phyloP scores from a whole-genome alignment of 2,888 invertebrate genomes.

The Encarsia formosa region DNA sequence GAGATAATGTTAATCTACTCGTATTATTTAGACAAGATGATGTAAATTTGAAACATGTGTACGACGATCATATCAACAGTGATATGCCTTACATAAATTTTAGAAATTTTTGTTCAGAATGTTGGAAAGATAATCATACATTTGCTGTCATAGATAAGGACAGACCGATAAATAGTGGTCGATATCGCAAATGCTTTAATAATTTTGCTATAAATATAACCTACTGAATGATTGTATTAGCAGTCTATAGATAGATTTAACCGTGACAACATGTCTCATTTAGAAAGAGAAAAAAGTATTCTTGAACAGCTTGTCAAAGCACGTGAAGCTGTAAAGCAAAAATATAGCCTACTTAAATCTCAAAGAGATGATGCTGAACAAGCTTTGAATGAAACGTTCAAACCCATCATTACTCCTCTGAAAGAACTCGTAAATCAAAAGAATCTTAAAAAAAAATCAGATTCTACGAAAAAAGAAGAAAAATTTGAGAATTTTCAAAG shows the following conservation, averaged over 20 bases:
- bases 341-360: background rate
- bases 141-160: slow-evolving; percentile 40
- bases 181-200: slow-evolving; percentile 40
- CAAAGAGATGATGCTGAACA: no score
- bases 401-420: background rate
- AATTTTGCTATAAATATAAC: slow-evolving; percentile 13
- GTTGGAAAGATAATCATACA: slow-evolving; percentile 39
- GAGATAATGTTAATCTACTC: slow-evolving; percentile 44
- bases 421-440: background rate
- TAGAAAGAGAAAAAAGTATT: background rate
- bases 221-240: background rate
- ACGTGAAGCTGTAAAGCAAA: background rate
- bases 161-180: slow-evolving; percentile 30
- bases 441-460: background rate
- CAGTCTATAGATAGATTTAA: background rate
- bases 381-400: background rate
- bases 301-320: background rate
- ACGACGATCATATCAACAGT: slow-evolving; percentile 29
- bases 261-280: background rate
- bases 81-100: slow-evolving; percentile 32
- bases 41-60: slow-evolving; percentile 40
- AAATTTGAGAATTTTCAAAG: no score
- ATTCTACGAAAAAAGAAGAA: no score
- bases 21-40: slow-evolving; percentile 45
- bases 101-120: slow-evolving; percentile 34